These are phyloP conservation scores for Scaptomyza reducta DNA, from an alignment of 2,888 invertebrate genomes.

Conservation along the genomic window DNA sequence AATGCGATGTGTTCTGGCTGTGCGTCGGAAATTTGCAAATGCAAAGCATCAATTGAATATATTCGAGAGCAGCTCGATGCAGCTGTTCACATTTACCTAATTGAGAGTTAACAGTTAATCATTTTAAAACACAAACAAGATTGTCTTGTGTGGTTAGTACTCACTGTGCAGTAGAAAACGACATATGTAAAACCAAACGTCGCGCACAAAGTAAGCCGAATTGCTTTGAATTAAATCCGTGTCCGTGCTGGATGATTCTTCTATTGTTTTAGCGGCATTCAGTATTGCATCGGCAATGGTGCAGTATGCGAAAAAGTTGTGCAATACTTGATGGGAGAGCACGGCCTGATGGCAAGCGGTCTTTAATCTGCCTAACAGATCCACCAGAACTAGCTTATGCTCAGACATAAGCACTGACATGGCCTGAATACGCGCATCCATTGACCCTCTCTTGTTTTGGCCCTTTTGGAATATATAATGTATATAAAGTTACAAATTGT, in stretches of 20 bases:
- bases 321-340: slow-evolving; percentile 65
- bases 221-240: slow-evolving; percentile 21
- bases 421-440: slow-evolving; percentile 26
- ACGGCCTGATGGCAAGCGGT: slow-evolving; percentile 62
- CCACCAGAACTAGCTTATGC: slow-evolving; percentile 66
- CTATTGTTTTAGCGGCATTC: slow-evolving; percentile 46
- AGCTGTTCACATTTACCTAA: slow-evolving; percentile 46
- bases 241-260: not conserved
- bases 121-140: too few species aligned
- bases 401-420: slow-evolving; percentile 46
- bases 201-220: slow-evolving; percentile 71
- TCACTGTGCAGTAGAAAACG: slow-evolving; percentile 52
- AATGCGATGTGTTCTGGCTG: slow-evolving; percentile 45
- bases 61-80: slow-evolving; percentile 54
- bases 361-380: slow-evolving; percentile 73
- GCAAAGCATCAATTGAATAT: slow-evolving; percentile 49
- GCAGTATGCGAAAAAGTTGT: slow-evolving; percentile 73
- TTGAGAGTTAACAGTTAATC: too few species aligned
- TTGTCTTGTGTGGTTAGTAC: slow-evolving; percentile 6
- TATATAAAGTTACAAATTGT: not conserved
- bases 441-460: not conserved
- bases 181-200: slow-evolving; percentile 74
- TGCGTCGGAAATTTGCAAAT: slow-evolving; percentile 40
- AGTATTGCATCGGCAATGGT: slow-evolving; percentile 69
- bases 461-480: not conserved